Conservation (phyloP, 2,113 vertebrate genomes). For the Pomatorhinus ruficollis region DNA sequence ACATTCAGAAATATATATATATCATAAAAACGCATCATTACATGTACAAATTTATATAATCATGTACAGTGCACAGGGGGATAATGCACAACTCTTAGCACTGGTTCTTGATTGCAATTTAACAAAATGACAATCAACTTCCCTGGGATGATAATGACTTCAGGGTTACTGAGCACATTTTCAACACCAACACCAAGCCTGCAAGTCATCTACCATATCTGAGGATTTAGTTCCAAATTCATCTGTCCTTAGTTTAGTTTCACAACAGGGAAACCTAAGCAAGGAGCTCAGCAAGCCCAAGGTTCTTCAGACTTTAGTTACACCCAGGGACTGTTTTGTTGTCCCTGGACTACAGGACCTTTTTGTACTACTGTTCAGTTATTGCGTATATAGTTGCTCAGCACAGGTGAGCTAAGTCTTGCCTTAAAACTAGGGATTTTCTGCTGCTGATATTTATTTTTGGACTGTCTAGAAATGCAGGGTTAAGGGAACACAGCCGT, state of each 20-base stretch:
- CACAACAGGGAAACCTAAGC: background rate
- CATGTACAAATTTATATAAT: background rate
- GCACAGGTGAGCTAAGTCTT: background rate
- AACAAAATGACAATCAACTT: background rate
- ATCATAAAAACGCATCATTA: background rate
- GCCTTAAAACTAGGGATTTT: background rate
- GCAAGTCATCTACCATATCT: background rate
- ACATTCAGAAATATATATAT: background rate
- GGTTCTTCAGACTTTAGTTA: background rate
- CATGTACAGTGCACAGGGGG: background rate
- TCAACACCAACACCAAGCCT: background rate
- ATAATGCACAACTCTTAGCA: background rate
- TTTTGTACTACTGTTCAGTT: background rate
- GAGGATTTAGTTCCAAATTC: background rate
- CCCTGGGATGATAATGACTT: background rate
- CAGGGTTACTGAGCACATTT: background rate
- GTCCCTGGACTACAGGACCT: background rate
- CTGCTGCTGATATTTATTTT: background rate
- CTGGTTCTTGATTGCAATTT: background rate
- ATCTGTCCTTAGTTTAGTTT: background rate
- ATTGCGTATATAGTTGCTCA: background rate
- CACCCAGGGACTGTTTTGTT: background rate
- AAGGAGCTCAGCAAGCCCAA: background rate
- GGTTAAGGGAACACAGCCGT: background rate
- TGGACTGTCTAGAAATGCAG: background rate